Base-by-base conservation (phyloP, 2,797 vertebrate genomes). In the Sebastes nivosus region DNA sequence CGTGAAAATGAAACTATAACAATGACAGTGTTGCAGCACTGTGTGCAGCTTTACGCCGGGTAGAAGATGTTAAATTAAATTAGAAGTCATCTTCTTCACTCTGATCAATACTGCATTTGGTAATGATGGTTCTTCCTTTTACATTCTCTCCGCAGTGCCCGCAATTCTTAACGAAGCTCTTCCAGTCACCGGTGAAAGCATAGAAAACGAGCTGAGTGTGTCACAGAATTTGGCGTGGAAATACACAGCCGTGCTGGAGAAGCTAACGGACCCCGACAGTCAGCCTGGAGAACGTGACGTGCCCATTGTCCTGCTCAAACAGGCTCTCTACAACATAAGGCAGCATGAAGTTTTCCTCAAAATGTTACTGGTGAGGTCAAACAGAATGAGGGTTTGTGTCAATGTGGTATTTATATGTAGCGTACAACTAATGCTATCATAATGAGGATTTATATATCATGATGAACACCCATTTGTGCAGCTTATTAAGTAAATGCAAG, bases 331-430 rank as follows among this genome's bases (percentile, higher is more conserved):
- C 88, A 98, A 96, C 7, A 82, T 94, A 74, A 95, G 97, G 30
- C 98, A 99, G 67, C 95, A 97, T 0, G 97, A 99, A 79, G 88
- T 81, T 29, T 98, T 99, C 90, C 96, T 99, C 80, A 94, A 93
- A 83, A 85, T 96, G 75, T 94, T 99, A 75, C 88, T 97, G 97
- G 98, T 99, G 91, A 96, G 96, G 9, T 29, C 13, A 42, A n/a
- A 42, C 32, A 3, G 7, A 22, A 63, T 5, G 2, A 14, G 7
- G 9, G 1, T 50, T n/a, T 64, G 32, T 36, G 11, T 4, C 73
- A 42, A 14, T 29, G 18, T 34, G n/a, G 38, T 34, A 12, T 68
- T 38, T 34, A 24, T 24, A 24, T 24, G 24, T 24, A 24, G 24
- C 24, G 24, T 24, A 24, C 24, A 24, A 24, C 24, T 24, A 24